Evolutionary conservation across 2,113 vertebrate species (phyloP), one percentile per base, ranked within the genome.

Genomic region (Actinemys pallida): DNA sequence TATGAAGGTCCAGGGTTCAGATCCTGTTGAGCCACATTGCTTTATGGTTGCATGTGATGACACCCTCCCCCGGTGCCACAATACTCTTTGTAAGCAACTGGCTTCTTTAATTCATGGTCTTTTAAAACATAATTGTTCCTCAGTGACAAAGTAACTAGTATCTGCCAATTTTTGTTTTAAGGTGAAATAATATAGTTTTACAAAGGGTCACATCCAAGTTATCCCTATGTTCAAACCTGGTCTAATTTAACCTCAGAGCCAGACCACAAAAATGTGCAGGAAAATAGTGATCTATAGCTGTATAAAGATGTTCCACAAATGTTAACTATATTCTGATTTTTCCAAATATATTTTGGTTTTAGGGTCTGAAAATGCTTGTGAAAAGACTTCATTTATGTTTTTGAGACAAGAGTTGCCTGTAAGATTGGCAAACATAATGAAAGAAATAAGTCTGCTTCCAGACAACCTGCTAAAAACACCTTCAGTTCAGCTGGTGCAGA

Each of bases 401-500:
- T 98, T 99, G 87, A 98, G 99, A 79, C 99, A 99, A 94, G 99
- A 99, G 94, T 87, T 99, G 57, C 99, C 99, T 39, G 99, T 99
- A 88, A 98, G 99, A 96, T 76, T 99, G 97, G 99, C 99, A 94
- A 99, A 99, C 96, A 99, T 99, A 90, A 99, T 99, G 99, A 99
- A 99, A 96, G 99, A 99, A 98, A 99, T 99, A 93, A 99, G 99
- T 94, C 97, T 99, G 85, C 98, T 99, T 95, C 99, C 99, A 35
- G 99, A 99, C 96, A 99, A 99, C 96, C 98, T 99, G 87, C 98
- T 99, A 52, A 98, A 98, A 96, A 99, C 99, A 5, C 99, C 99
- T 57, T 99, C 99, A 2, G 99, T 99, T 97, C 98, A 98, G 2
- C 93, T 99, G 98, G 99, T 99, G 29, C 99, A 99, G 98, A 99